A percentile compares a stretch with the other conserved stretches of the same genome.
Evolutionary conservation across 2,797 vertebrate genomes (phyloP).

Genomic region (Chromobotia macracanthus): DNA sequence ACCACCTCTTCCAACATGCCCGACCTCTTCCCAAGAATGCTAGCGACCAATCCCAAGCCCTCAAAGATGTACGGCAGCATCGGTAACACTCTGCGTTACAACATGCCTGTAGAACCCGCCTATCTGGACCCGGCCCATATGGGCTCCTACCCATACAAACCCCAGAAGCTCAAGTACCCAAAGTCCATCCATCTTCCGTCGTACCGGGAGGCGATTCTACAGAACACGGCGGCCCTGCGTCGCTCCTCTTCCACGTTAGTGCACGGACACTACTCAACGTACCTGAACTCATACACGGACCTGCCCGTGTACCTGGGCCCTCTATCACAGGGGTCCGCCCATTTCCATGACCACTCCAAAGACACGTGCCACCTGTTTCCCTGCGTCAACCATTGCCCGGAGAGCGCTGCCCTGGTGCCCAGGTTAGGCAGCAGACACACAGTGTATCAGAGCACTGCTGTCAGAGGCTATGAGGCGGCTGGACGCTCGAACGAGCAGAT

Average conservation of each 20-base stretch:
- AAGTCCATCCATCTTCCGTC: conserved; percentile 80
- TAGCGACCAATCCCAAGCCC: conserved; percentile 70
- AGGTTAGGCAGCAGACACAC: conserved; percentile 59
- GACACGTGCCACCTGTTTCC: conserved; percentile 79
- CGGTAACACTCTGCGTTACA: conserved; percentile 75
- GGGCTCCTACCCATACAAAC: conserved; percentile 77
- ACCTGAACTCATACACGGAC: conserved; percentile 82
- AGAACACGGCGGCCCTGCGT: conserved; percentile 76
- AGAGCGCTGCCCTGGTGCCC: conserved; percentile 69
- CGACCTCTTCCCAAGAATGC: conserved; percentile 79
- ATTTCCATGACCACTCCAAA: conserved; percentile 73
- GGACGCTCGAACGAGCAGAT: conserved; percentile 67
- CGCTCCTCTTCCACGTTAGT: conserved; percentile 78
- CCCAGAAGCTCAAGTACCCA: conserved; percentile 73
- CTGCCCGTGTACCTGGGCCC: conserved; percentile 79
- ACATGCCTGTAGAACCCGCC: conserved; percentile 74
- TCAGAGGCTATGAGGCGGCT: conserved; percentile 67
- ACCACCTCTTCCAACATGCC: conserved; percentile 73
- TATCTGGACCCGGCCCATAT: conserved; percentile 79
- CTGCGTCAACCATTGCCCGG: conserved; percentile 73
- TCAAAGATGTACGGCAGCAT: conserved; percentile 72
- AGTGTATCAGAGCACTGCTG: conserved; percentile 60
- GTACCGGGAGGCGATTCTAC: conserved; percentile 84
- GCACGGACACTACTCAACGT: conserved; percentile 81
- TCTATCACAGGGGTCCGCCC: conserved; percentile 69